These are phyloP conservation scores for Euplagia quadripunctaria DNA, from an alignment of 2,888 invertebrate genomes.

Conservation along the genomic window DNA sequence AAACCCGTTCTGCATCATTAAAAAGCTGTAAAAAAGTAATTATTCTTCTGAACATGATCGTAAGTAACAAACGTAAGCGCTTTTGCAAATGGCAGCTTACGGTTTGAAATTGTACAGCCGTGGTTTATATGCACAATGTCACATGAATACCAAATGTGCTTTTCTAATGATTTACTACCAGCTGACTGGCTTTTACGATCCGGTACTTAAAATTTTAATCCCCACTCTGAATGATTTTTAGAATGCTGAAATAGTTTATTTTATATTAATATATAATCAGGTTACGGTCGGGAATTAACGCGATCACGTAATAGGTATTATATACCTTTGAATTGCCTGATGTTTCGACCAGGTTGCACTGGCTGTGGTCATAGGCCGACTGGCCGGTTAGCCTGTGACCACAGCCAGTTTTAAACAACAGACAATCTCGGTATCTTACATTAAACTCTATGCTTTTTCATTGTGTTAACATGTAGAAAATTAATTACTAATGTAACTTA, in stretches of 20 bases:
- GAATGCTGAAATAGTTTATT: not conserved
- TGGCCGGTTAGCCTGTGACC: too few species aligned
- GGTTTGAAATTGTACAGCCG: conserved; percentile 35
- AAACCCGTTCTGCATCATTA: conserved; percentile 20
- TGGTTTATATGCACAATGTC: conserved; percentile 24
- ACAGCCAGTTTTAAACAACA: too few species aligned
- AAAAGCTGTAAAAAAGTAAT: conserved; percentile 38
- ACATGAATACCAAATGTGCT: conserved; percentile 33
- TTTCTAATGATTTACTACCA: conserved; percentile 33
- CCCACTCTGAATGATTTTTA: not conserved
- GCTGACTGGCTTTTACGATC: not conserved
- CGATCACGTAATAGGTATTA: too few species aligned
- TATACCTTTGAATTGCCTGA: too few species aligned
- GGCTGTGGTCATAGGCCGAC: too few species aligned
- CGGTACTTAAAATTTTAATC: not conserved
- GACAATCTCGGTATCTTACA: too few species aligned
- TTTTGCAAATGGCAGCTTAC: conserved; percentile 37
- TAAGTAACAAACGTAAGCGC: conserved; percentile 37
- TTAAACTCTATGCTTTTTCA: too few species aligned
- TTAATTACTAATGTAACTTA: too few species aligned
- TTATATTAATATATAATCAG: too few species aligned
- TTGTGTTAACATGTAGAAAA: too few species aligned
- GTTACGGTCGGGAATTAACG: too few species aligned
- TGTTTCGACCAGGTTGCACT: too few species aligned
- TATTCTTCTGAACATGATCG: conserved; percentile 32